phyloP scores from a whole-genome alignment of 2,797 vertebrate genomes.

The Gambelia wislizenii region DNA sequence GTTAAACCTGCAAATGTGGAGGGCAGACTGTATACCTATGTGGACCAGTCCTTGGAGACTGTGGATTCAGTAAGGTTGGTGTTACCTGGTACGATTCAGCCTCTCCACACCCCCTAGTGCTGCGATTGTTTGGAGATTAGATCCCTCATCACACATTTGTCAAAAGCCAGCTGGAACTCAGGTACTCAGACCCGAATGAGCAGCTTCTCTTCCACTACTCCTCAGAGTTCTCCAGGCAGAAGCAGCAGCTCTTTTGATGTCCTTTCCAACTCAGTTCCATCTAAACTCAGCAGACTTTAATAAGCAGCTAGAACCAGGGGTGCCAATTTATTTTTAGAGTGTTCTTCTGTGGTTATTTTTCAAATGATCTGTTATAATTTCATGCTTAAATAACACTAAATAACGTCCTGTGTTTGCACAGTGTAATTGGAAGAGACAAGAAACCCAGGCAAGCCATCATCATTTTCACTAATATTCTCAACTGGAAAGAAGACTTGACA shows the following conservation, averaged over 20 bases:
- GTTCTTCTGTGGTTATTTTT: conserved; percentile 73
- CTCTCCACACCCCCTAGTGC: too few relatives aligned
- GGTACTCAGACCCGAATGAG: neutral
- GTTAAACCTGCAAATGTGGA: too few relatives aligned
- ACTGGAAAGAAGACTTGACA: conserved; percentile 54
- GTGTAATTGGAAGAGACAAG: conserved; percentile 78
- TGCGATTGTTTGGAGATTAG: too few relatives aligned
- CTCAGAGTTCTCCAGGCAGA: neutral
- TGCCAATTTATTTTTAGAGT: conserved; percentile 81
- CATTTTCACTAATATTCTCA: conserved; percentile 58
- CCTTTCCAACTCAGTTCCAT: neutral
- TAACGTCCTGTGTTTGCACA: conserved; percentile 78
- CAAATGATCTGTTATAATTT: conserved; percentile 83
- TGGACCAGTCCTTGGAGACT: neutral
- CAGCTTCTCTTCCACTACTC: neutral
- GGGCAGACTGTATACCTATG: neutral
- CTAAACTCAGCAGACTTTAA: conserved; percentile 66
- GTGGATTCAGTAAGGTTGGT: too few relatives aligned
- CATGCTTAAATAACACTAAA: conserved; percentile 84
- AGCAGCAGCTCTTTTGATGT: neutral
- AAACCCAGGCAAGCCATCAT: conserved; percentile 73
- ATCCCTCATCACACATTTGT: neutral
- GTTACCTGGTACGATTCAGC: too few relatives aligned
- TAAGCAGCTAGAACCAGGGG: conserved; percentile 74
- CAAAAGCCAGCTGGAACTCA: neutral